Evolutionary conservation across 2,888 invertebrate genomes (phyloP), one percentile per base, ranked within the genome.

Genomic region (Pseudoips prasinana): DNA sequence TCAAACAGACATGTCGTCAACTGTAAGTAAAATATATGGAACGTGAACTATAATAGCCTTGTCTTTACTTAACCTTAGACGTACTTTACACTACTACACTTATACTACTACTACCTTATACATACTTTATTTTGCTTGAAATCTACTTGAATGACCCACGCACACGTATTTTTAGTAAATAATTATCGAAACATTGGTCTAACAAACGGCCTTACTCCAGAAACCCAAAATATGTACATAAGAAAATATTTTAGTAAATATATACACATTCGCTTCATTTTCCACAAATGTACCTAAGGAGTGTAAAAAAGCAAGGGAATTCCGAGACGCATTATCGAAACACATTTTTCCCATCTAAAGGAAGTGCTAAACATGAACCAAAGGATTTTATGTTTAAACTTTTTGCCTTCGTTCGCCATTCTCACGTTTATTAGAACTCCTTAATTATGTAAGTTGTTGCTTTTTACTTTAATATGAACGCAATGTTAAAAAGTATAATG

Each of bases 261-360:
- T 40, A 10, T 42, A 39, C 22, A 38, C 7, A 11, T 11, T 31
- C 30, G 8, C 30, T 38, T 41, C 51, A 53, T 49, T 63, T 52
- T 46, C 33, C 31, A 14, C 29, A 41, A 51, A 38, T 20, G 7
- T n/a, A 33, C 19, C 28, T n/a, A n/a, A n/a, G 44, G 39, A 55
- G 52, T 20, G 4, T 14, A 60, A 64, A 66, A 57, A 61, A 53
- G 64, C 55, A 70, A 61, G 58, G 28, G 43, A 71, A 66, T 65
- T 63, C 57, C 59, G 36, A 59, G 55, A 60, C 58, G 57, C 73
- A 72, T 75, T 78, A 78, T 72, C 68, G 62, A 60, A 73, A 75
- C 76, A 78, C 71, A 78, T 77, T 74, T 80, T 76, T 73, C 55
- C 73, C 72, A 73, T 76, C 71, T 65, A 48, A 14, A 71, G 66